A percentile compares a stretch with the other conserved stretches of the same genome.
Evolutionary conservation across 2,797 vertebrate genomes (phyloP).

Genomic region (Odontamblyopus rebecca): DNA sequence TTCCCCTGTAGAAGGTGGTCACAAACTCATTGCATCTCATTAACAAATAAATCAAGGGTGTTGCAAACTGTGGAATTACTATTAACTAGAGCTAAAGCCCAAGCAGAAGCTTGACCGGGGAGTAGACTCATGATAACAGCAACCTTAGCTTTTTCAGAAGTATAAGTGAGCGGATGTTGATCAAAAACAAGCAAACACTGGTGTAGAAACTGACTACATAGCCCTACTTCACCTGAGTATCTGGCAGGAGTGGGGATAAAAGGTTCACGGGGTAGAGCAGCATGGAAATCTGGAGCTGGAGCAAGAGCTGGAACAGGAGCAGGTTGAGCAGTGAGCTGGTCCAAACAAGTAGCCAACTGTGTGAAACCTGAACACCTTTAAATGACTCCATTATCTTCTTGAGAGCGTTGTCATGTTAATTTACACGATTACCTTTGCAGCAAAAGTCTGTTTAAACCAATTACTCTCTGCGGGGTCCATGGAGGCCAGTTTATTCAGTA

Average conservation of each 20-base stretch:
- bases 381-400: neutral
- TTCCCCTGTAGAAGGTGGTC: neutral
- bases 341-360: neutral
- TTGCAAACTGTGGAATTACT: neutral
- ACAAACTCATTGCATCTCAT: neutral
- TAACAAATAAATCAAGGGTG: neutral
- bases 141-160: neutral
- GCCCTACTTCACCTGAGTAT: neutral
- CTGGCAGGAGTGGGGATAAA: neutral
- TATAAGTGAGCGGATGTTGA: neutral
- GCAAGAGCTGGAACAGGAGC: neutral
- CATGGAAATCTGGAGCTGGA: neutral
- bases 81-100: neutral
- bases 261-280: neutral
- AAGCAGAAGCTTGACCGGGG: neutral
- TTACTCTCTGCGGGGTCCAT: too few species aligned
- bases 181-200: neutral
- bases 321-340: neutral
- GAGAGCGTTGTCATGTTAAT: neutral
- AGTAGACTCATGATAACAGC: neutral
- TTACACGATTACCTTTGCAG: neutral
- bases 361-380: neutral
- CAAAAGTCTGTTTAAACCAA: too few species aligned
- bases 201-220: neutral
- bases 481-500: too few species aligned